phyloP scores from a whole-genome alignment of 1,140 invertebrate species.

The Nautilus pompilius region DNA sequence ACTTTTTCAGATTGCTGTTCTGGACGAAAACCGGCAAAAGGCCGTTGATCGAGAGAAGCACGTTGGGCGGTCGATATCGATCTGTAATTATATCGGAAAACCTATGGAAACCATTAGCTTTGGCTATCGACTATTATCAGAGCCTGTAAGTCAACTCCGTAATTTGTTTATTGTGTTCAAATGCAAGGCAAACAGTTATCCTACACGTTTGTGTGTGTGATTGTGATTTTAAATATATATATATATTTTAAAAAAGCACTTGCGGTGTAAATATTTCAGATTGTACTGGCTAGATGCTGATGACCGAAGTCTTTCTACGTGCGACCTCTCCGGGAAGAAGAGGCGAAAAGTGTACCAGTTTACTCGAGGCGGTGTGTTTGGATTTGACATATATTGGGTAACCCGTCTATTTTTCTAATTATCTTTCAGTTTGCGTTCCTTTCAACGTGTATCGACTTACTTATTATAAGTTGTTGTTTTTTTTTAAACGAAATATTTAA shows the following conservation, averaged over 20 bases:
- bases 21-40: slow-evolving; percentile 99
- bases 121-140: slow-evolving; percentile 61
- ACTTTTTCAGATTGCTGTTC: slow-evolving; percentile 66
- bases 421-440: no score
- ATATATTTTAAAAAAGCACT: no score
- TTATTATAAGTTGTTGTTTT: no score
- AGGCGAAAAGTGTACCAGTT: not conserved
- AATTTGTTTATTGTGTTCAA: not conserved
- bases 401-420: no score
- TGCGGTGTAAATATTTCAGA: slow-evolving; percentile 1
- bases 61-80: slow-evolving; percentile 81
- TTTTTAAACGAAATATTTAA: no score
- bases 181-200: not conserved
- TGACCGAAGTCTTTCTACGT: not conserved
- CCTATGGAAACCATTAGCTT: slow-evolving; percentile 64
- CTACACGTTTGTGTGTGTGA: no score
- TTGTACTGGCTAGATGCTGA: not conserved
- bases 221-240: not conserved
- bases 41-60: slow-evolving; percentile 90
- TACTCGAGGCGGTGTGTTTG: not conserved
- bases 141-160: not conserved
- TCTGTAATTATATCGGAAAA: slow-evolving; percentile 25
- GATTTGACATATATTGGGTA: not conserved
- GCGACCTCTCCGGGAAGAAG: not conserved
- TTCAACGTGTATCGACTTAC: no score